Percentiles rank a stretch among this genome's conserved stretches.
Conservation (phyloP, 2,888 invertebrate genomes). For the Orthonychiurus folsomi region DNA sequence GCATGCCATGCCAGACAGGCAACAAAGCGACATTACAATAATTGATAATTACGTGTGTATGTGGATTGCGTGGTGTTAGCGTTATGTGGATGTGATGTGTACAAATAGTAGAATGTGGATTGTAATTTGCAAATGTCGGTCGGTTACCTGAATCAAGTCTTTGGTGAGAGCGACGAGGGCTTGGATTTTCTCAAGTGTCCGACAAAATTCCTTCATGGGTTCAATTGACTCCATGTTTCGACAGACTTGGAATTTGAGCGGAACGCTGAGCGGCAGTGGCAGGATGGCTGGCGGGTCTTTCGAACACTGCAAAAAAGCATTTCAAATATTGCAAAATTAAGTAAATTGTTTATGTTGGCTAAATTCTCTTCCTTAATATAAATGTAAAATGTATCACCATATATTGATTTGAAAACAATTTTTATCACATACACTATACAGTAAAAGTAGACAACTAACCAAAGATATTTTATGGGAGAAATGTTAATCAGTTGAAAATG, state of each 20-base stretch:
- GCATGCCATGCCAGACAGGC: background rate
- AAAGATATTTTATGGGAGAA: no score
- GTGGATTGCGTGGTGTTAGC: no score
- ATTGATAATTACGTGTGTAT: slow-evolving; percentile 4
- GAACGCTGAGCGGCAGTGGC: slow-evolving; percentile 34
- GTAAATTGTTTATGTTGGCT: no score
- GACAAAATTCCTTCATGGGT: slow-evolving; percentile 32
- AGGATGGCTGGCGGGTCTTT: slow-evolving; percentile 31
- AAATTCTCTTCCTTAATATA: no score
- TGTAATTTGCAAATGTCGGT: no score
- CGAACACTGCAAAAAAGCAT: slow-evolving; percentile 31
- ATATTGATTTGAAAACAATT: no score
- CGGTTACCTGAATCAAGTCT: slow-evolving; percentile 35
- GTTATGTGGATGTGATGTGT: background rate
- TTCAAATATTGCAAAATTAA: no score
- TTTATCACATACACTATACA: no score
- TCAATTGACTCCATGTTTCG: slow-evolving; percentile 33
- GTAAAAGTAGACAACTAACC: no score
- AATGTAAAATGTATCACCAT: no score
- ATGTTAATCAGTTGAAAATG: no score
- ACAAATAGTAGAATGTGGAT: background rate
- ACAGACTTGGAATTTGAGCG: slow-evolving; percentile 36
- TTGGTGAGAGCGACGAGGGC: slow-evolving; percentile 28
- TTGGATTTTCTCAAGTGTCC: slow-evolving; percentile 31
- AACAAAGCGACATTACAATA: background rate